Conservation (phyloP, 2,113 vertebrate species). For the Brevimyrus niger region DNA sequence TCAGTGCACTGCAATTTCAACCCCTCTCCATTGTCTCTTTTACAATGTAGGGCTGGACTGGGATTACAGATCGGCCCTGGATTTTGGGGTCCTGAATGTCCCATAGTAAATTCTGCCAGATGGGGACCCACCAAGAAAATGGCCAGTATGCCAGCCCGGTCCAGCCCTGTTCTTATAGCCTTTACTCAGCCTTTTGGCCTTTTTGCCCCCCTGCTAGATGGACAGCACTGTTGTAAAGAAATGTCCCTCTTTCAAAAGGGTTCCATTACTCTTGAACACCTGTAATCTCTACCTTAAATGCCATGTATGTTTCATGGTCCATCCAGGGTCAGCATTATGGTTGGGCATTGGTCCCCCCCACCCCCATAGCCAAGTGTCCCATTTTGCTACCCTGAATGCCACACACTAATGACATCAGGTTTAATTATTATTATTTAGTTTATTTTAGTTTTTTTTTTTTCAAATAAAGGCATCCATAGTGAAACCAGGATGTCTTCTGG, state of each 20-base stretch:
- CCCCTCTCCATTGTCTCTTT: neutral
- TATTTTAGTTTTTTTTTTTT: neutral
- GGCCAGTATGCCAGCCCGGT: neutral
- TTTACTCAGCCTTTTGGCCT: neutral
- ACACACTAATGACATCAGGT: neutral
- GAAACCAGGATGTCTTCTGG: neutral
- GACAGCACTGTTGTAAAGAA: neutral
- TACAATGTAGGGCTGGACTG: neutral
- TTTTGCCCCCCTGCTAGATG: neutral
- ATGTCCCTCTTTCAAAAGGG: neutral
- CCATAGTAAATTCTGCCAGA: neutral
- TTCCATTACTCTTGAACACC: neutral
- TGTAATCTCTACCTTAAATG: neutral
- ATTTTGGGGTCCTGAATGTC: neutral
- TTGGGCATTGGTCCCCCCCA: neutral
- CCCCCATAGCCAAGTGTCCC: neutral
- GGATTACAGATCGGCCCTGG: neutral
- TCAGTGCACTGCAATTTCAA: neutral
- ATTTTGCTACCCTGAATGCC: neutral
- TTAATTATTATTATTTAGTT: neutral
- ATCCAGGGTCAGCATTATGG: neutral
- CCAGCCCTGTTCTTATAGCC: neutral
- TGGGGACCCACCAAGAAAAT: neutral
- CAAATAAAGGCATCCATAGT: neutral
- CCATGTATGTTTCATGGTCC: neutral